Evolutionary conservation across 2,888 invertebrate species (phyloP), one percentile per base, ranked within the genome.

Genomic region (Zaprionus bogoriensis): DNA sequence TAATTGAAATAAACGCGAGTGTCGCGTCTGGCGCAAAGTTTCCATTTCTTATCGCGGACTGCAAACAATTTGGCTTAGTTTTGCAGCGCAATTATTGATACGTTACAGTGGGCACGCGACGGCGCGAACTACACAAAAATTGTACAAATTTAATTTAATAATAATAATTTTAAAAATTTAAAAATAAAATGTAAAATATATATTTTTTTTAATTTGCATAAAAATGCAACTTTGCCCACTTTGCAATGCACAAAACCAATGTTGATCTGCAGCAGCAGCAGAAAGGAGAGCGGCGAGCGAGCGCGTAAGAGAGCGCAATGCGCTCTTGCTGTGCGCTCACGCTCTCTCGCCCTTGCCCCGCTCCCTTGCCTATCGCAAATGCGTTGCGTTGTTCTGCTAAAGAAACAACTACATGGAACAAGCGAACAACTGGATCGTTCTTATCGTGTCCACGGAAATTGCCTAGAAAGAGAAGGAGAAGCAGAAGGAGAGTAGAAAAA

Each of bases 371-470:
- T n/a, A n/a, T n/a, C n/a, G n/a, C n/a, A n/a, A n/a, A n/a, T n/a
- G n/a, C n/a, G n/a, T n/a, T n/a, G n/a, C n/a, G n/a, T n/a, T n/a
- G n/a, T n/a, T n/a, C n/a, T n/a, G n/a, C n/a, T n/a, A n/a, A n/a
- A n/a, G n/a, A n/a, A n/a, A n/a, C n/a, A n/a, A n/a, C n/a, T 23
- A 23, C 23, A 23, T 6, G 23, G 23, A 23, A n/a, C n/a, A n/a
- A n/a, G n/a, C n/a, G n/a, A n/a, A n/a, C n/a, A n/a, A 32, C 32
- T 42, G 28, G 27, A 23, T 38, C 6, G 17, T 39, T 44, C 67
- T 71, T 63, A 63, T 74, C 74, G 36, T 17, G 19, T 1, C 20
- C 48, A 64, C 71, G 74, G 59, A 71, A 71, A 71, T 63, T 52
- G 48, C 48, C 48, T 48, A 39, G 25, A 55, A 57, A 41, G 12